These are phyloP conservation scores for Podotricha telesiphe DNA, from an alignment of 2,888 invertebrate genomes.

Conservation along the genomic window DNA sequence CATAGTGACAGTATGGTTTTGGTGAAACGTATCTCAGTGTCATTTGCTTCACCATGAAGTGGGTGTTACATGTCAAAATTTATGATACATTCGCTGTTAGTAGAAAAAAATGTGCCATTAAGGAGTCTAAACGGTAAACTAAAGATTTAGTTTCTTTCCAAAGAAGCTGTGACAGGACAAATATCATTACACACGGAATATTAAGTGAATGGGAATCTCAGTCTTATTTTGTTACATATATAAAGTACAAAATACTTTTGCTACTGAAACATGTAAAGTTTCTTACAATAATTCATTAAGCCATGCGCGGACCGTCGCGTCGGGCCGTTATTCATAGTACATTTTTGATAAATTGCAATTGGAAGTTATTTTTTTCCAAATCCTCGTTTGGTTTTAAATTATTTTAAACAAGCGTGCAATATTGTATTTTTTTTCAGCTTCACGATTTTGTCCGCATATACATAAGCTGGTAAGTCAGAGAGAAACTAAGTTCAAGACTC, in stretches of 20 bases:
- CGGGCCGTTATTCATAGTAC: slow-evolving; percentile 55
- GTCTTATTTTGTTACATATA: slow-evolving; percentile 13
- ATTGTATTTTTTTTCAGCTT: too few species aligned
- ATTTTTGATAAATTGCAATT: slow-evolving; percentile 63
- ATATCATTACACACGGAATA: slow-evolving; percentile 28
- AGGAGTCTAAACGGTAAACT: slow-evolving; percentile 75
- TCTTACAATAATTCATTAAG: slow-evolving; percentile 53
- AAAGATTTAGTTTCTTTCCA: slow-evolving; percentile 70
- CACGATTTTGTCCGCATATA: too few species aligned
- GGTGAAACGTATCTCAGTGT: slow-evolving; percentile 51
- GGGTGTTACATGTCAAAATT: slow-evolving; percentile 75
- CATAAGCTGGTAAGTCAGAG: too few species aligned
- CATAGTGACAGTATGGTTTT: slow-evolving; percentile 44
- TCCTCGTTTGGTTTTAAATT: slow-evolving; percentile 45
- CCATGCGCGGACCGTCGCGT: slow-evolving; percentile 47
- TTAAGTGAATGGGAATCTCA: slow-evolving; percentile 28
- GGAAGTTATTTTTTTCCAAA: slow-evolving; percentile 56
- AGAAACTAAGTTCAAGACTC: too few species aligned
- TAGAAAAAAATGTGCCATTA: slow-evolving; percentile 69
- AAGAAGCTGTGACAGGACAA: slow-evolving; percentile 50
- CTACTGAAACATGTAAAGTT: slow-evolving; percentile 31
- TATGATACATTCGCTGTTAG: slow-evolving; percentile 69
- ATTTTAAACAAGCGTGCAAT: background rate
- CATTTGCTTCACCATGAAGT: slow-evolving; percentile 54
- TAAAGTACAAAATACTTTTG: slow-evolving; percentile 27